Percentiles rank a stretch among this genome's conserved stretches.
phyloP scores from a whole-genome alignment of 2,888 invertebrate species.

The Temnothorax ravouxi region DNA sequence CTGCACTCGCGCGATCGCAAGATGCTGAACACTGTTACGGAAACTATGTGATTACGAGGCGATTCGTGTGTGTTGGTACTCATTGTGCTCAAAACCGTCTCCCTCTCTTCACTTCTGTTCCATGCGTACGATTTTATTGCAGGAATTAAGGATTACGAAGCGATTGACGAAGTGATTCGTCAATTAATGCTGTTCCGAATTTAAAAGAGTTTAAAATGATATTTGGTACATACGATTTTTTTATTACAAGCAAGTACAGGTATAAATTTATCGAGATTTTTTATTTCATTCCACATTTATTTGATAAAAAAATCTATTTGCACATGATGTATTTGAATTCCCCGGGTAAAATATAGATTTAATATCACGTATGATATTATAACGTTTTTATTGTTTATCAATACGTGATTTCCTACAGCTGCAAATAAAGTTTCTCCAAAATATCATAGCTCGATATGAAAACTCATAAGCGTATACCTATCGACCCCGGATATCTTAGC shows the following conservation, averaged over 20 bases:
- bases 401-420: background rate
- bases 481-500: background rate
- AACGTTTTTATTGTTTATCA: background rate
- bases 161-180: background rate
- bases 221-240: background rate
- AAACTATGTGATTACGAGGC: background rate
- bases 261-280: conserved; percentile 14
- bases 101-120: too few species aligned
- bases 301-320: conserved; percentile 24
- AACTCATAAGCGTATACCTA: background rate
- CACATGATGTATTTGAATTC: background rate
- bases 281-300: background rate
- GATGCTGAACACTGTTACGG: background rate
- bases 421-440: background rate
- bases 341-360: background rate
- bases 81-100: background rate
- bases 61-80: background rate
- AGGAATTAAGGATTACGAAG: background rate
- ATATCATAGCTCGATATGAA: background rate
- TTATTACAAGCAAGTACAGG: background rate
- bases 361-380: background rate
- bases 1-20: background rate
- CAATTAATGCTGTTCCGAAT: background rate
- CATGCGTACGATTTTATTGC: background rate
- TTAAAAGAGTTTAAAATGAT: background rate